phyloP scores from a whole-genome alignment of 1,140 invertebrate genomes.

The Battus philenor region DNA sequence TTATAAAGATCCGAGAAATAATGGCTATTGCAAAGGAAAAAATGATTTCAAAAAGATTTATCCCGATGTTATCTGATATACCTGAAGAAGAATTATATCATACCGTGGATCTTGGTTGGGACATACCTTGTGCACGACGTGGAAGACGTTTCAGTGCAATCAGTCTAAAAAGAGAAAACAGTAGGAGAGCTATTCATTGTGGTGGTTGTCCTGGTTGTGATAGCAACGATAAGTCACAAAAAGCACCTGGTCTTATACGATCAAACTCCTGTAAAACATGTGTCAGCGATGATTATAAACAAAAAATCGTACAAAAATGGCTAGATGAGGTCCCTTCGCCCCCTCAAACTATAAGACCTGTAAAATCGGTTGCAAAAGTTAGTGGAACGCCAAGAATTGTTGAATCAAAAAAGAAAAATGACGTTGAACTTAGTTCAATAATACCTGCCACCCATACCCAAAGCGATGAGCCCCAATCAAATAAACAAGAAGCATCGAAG shows the following conservation, averaged over 20 bases:
- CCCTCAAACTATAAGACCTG: slow-evolving; percentile 29
- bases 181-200: slow-evolving; percentile 72
- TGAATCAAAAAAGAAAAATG: slow-evolving; percentile 47
- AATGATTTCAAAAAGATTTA: slow-evolving; percentile 88
- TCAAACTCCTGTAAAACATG: slow-evolving; percentile 75
- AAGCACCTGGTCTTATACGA: slow-evolving; percentile 38
- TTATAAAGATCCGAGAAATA: slow-evolving; percentile 90
- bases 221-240: slow-evolving; percentile 49
- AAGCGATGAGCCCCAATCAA: slow-evolving; percentile 23
- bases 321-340: slow-evolving; percentile 82
- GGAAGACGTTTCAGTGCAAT: slow-evolving; percentile 65
- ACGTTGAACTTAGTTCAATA: slow-evolving; percentile 25
- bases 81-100: slow-evolving; percentile 83
- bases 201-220: slow-evolving; percentile 82
- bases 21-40: slow-evolving; percentile 91
- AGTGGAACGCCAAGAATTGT: slow-evolving; percentile 61
- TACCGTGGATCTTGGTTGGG: slow-evolving; percentile 65
- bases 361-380: slow-evolving; percentile 65
- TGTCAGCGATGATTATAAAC: slow-evolving; percentile 76
- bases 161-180: slow-evolving; percentile 77
- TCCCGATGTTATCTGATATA: slow-evolving; percentile 87
- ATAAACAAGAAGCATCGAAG: slow-evolving; percentile 28
- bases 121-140: slow-evolving; percentile 60
- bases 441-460: slow-evolving; percentile 10
- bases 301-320: slow-evolving; percentile 80